phyloP scores from a whole-genome alignment of 2,888 invertebrate genomes.

The Auanema sp. region DNA sequence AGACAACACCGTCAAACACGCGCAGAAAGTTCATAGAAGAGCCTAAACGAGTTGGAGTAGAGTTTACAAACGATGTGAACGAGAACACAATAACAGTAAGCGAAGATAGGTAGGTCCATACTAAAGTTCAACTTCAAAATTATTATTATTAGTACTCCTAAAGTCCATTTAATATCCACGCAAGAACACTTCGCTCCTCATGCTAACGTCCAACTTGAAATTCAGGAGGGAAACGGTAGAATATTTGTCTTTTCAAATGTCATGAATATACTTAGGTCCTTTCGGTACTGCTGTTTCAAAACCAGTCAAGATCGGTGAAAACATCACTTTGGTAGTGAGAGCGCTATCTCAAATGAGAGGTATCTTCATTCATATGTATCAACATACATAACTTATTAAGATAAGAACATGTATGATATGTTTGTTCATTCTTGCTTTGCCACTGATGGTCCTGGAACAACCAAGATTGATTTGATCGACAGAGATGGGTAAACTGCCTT shows the following conservation, averaged over 20 bases:
- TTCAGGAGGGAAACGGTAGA: slow-evolving; percentile 51
- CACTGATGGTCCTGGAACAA: slow-evolving; percentile 54
- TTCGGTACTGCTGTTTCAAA: slow-evolving; percentile 45
- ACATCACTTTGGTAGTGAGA: slow-evolving; percentile 57
- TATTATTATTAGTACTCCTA: not conserved
- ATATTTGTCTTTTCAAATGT: not conserved
- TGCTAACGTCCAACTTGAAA: slow-evolving; percentile 53
- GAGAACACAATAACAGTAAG: slow-evolving; percentile 7
- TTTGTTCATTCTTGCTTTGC: slow-evolving; percentile 63
- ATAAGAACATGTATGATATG: slow-evolving; percentile 54
- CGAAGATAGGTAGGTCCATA: slow-evolving; percentile 17
- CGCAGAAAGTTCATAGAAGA: slow-evolving; percentile 28
- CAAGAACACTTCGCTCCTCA: slow-evolving; percentile 32
- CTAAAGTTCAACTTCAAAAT: not conserved
- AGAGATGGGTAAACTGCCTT: slow-evolving; percentile 42
- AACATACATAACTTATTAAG: slow-evolving; percentile 25
- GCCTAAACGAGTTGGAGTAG: slow-evolving; percentile 20
- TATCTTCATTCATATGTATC: slow-evolving; percentile 1
- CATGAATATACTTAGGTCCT: slow-evolving; percentile 35
- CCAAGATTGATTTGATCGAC: slow-evolving; percentile 56
- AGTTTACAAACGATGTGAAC: slow-evolving; percentile 18
- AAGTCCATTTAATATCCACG: slow-evolving; percentile 25
- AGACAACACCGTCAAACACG: not conserved
- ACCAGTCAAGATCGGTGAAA: slow-evolving; percentile 60
- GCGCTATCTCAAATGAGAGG: slow-evolving; percentile 40